Conservation (phyloP, 1,140 invertebrate genomes). For the Drosophila seguyi region DNA sequence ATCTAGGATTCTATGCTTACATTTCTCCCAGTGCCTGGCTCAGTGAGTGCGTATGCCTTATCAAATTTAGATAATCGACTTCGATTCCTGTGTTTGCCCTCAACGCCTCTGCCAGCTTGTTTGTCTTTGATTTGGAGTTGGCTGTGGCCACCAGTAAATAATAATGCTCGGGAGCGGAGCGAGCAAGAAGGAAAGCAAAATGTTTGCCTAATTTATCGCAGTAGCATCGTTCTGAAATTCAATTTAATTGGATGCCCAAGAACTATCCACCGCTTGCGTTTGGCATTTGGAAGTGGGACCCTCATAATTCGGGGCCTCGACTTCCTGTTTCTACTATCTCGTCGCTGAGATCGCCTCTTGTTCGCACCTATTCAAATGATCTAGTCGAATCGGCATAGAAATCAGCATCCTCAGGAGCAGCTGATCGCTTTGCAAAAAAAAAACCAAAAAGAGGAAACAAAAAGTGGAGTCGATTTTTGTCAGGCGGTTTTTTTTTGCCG, state of each 20-base stretch:
- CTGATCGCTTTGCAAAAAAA: slow-evolving; percentile 54
- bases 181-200: slow-evolving; percentile 41
- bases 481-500: slow-evolving; percentile 12
- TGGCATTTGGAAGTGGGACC: slow-evolving; percentile 33
- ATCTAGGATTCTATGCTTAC: rapidly evolving
- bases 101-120: slow-evolving; percentile 61
- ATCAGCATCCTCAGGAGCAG: slow-evolving; percentile 41
- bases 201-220: slow-evolving; percentile 81
- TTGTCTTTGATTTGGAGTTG: slow-evolving; percentile 39
- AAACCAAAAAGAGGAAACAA: slow-evolving; percentile 29
- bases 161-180: slow-evolving; percentile 8
- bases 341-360: slow-evolving; percentile 57
- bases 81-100: slow-evolving; percentile 61
- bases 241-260: slow-evolving; percentile 80
- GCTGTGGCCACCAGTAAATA: slow-evolving; percentile 30
- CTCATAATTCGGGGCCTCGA: slow-evolving; percentile 71
- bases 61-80: slow-evolving; percentile 74
- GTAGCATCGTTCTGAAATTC: slow-evolving; percentile 79
- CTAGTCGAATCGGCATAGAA: slow-evolving; percentile 22
- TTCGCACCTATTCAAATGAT: slow-evolving; percentile 81
- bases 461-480: slow-evolving; percentile 47
- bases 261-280: not conserved
- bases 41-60: slow-evolving; percentile 55
- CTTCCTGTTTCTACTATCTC: slow-evolving; percentile 62
- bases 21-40: slow-evolving; percentile 14